phyloP scores from a whole-genome alignment of 2,888 invertebrate species.

The Drosophila trichaetosa region DNA sequence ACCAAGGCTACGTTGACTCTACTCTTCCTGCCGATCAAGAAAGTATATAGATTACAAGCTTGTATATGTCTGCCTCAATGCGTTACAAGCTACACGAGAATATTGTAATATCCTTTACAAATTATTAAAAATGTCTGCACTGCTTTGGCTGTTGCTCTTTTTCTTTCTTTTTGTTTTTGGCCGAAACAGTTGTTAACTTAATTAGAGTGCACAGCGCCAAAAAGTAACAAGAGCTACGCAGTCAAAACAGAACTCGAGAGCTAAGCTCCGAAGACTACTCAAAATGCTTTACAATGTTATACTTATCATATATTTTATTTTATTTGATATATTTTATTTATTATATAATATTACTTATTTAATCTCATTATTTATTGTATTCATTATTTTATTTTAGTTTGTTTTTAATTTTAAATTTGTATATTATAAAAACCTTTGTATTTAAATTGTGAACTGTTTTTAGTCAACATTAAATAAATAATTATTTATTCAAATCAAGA shows the following conservation, averaged over 20 bases:
- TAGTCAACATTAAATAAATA: neutral
- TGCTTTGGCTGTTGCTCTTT: slow-evolving; percentile 42
- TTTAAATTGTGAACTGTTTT: neutral
- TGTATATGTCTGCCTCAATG: neutral
- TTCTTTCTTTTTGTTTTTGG: slow-evolving; percentile 8
- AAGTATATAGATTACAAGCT: neutral
- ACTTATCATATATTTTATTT: neutral
- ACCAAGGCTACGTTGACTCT: neutral
- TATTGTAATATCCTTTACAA: neutral
- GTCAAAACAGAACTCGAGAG: slow-evolving; percentile 21
- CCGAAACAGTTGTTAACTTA: slow-evolving; percentile 72
- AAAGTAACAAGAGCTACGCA: slow-evolving; percentile 45
- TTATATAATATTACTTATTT: neutral
- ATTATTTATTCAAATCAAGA: neutral
- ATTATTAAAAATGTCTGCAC: slow-evolving; percentile 42
- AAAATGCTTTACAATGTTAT: slow-evolving; percentile 3
- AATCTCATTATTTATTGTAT: no score
- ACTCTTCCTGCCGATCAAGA: neutral
- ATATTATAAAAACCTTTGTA: neutral
- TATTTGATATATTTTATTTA: neutral
- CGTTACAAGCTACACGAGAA: neutral
- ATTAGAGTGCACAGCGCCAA: slow-evolving; percentile 63
- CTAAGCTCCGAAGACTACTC: neutral
- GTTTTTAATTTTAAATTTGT: neutral
- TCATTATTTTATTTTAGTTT: neutral